Evolutionary conservation across 2,797 vertebrate genomes (phyloP), one percentile per base, ranked within the genome.

Genomic region (Coluber constrictor): DNA sequence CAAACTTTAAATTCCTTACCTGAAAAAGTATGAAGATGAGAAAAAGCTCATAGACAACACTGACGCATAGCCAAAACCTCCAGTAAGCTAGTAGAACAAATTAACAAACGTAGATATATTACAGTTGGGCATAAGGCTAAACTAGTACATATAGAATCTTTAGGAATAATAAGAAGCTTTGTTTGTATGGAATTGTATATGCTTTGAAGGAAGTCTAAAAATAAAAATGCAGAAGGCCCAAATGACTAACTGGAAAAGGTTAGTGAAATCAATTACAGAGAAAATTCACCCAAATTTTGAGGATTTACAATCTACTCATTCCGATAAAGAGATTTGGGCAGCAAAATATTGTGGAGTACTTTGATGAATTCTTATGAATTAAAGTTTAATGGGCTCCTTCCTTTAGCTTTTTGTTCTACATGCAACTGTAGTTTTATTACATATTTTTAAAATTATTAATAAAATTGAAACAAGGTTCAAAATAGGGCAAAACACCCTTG

Each of bases 21-120:
- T 99, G 99, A 95, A 99, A 99, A 56, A 99, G 98, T 95, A 99
- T 99, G 96, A 99, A 99, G 98, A 99, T 99, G 97, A 99, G 99
- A 96, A 99, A 99, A 60, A 99, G 98, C 96, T 99, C 99, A 13
- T 99, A 99, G 88, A 99, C 99, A 37, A 99, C 99, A 0, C 98
- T 99, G 94, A 99, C 99, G 94, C 99, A 99, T 2, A 99, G 98
- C 99, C 99, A 99, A 96, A 99, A 99, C 89, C 99, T 97, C 99
- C 99, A 99, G 97, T 99, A 99, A 5, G 99, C 99, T 99, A 92
- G 15, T 94, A 86, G 74, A 96, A 96, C 18, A 93, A 90, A 89
- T 0, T 47, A 0, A 83, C 16, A 86, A 32, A 56, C 0, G 37
- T 7, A 25, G 51, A 56, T 20, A 86, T 60, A 51, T 29, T 23